Conservation (phyloP, 2,888 invertebrate species). For the Harpalus rubripes region DNA sequence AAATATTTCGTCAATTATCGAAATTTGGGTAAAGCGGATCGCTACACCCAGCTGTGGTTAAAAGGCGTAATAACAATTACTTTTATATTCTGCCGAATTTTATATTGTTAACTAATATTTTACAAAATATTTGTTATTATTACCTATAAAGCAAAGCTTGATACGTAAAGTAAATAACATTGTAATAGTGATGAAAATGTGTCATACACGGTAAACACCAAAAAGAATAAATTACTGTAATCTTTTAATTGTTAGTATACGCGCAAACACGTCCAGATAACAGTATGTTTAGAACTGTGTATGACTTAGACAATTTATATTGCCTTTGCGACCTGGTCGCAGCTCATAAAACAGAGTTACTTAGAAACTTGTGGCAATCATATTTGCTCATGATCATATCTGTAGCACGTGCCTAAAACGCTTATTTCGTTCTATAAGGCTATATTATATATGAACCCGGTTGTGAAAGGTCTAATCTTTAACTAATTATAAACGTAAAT, state of each 20-base stretch:
- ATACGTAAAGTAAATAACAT: background rate
- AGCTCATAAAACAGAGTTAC: constrained; percentile 63
- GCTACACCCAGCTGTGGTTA: too few species aligned
- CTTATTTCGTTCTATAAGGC: constrained; percentile 64
- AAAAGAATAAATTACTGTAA: constrained; percentile 25
- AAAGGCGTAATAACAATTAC: too few species aligned
- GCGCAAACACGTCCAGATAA: constrained; percentile 65
- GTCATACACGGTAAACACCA: constrained; percentile 36
- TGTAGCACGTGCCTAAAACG: constrained; percentile 69
- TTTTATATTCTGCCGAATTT: too few species aligned
- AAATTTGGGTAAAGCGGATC: too few species aligned
- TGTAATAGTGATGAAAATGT: constrained; percentile 18
- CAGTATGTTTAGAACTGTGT: constrained; percentile 20
- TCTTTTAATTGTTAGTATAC: constrained; percentile 56
- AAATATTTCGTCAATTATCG: too few species aligned
- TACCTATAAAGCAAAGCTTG: background rate
- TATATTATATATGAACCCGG: constrained; percentile 61
- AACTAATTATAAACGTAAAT: constrained; percentile 52
- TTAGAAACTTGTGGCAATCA: constrained; percentile 69
- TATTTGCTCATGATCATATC: constrained; percentile 69
- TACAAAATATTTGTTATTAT: background rate
- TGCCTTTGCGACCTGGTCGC: constrained; percentile 66
- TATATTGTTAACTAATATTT: too few species aligned
- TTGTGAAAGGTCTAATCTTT: constrained; percentile 66
- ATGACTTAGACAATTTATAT: constrained; percentile 62